Conservation (phyloP, 2,888 invertebrate species). For the Cepaea hortensis region DNA sequence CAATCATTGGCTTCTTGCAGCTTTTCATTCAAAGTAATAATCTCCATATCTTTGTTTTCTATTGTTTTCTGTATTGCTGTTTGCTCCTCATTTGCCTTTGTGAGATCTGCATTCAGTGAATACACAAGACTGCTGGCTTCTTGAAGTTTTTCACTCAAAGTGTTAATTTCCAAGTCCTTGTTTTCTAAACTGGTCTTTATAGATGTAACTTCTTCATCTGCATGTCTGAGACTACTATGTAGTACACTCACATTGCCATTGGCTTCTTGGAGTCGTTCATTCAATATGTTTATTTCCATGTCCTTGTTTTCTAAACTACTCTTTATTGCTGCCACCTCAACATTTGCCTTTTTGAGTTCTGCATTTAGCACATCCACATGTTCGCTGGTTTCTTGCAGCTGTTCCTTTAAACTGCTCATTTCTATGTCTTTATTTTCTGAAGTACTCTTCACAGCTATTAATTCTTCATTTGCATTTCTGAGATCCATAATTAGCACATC, state of each 20-base stretch:
- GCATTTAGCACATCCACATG: not conserved
- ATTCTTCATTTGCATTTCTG: not conserved
- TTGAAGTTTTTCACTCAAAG: not conserved
- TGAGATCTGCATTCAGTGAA: not conserved
- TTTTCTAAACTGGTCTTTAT: not conserved
- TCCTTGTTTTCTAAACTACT: not conserved
- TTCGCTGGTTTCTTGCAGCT: not conserved
- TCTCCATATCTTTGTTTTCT: not conserved
- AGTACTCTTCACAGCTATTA: not conserved
- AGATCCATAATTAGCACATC: not conserved
- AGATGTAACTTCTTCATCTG: constrained; percentile 17
- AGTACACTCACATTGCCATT: not conserved
- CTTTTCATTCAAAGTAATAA: not conserved
- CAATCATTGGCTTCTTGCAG: not conserved
- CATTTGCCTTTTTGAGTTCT: not conserved
- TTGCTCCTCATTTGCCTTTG: not conserved
- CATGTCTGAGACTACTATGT: not conserved
- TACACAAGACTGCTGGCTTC: not conserved
- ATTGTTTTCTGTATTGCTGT: not conserved
- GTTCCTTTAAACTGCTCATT: not conserved
- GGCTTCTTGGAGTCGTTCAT: not conserved
- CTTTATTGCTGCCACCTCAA: constrained; percentile 6
- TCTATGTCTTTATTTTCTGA: not conserved
- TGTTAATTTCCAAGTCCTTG: not conserved
- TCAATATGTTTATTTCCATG: not conserved